Evolutionary conservation across 2,888 invertebrate genomes (phyloP).

Genomic region (Agelastica alni): DNA sequence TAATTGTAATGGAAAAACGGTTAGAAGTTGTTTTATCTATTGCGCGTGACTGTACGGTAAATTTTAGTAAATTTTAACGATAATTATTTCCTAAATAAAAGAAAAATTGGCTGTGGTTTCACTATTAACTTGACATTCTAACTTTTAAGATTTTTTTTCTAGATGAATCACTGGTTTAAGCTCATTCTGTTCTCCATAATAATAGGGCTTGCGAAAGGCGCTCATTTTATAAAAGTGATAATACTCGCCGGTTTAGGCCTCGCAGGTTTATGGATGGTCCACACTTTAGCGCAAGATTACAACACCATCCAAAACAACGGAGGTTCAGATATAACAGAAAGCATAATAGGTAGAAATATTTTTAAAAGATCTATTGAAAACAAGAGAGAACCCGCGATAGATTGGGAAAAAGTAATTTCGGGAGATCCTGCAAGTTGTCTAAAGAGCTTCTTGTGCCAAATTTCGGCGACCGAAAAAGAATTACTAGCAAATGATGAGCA

Average conservation of each 20-base stretch:
- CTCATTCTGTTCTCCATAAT: constrained; percentile 36
- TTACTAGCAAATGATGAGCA: constrained; percentile 46
- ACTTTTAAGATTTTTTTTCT: constrained; percentile 19
- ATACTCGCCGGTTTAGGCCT: constrained; percentile 56
- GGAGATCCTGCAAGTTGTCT: constrained; percentile 57
- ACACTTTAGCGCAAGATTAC: constrained; percentile 56
- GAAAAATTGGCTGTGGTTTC: too few relatives aligned
- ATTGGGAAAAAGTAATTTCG: constrained; percentile 51
- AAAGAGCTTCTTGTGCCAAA: constrained; percentile 57
- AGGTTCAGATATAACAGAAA: constrained; percentile 15
- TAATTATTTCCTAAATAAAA: too few relatives aligned
- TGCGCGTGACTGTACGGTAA: too few relatives aligned
- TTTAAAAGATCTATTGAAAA: constrained; percentile 24
- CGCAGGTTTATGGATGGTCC: constrained; percentile 58
- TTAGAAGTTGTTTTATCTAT: too few relatives aligned
- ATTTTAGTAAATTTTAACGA: too few relatives aligned
- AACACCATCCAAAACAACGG: constrained; percentile 45
- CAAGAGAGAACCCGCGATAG: constrained; percentile 31
- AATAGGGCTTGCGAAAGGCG: constrained; percentile 50
- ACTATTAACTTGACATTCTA: too few relatives aligned
- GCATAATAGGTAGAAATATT: constrained; percentile 22
- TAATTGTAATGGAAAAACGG: too few relatives aligned
- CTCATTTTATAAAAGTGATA: constrained; percentile 53
- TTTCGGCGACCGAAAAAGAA: constrained; percentile 48
- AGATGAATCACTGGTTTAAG: constrained; percentile 42